A percentile compares a stretch with the other conserved stretches of the same genome.
These are phyloP conservation scores for Apeira syringaria DNA, from an alignment of 2,888 invertebrate genomes.

Conservation along the genomic window DNA sequence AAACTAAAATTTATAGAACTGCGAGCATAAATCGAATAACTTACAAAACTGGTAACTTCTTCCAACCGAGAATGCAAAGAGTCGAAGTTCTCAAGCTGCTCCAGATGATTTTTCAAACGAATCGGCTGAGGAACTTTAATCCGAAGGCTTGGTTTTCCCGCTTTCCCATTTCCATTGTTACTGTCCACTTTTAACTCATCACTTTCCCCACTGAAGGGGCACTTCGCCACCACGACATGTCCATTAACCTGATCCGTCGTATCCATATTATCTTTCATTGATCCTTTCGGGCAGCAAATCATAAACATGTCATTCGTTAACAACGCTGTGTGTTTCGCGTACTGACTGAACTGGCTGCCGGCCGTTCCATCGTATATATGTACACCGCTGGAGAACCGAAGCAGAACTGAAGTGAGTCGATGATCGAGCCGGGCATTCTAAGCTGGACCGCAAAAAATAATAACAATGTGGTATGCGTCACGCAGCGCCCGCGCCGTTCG, in stretches of 20 bases:
- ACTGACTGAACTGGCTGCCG: constrained; percentile 44
- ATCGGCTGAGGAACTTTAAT: constrained; percentile 70
- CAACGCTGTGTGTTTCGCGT: constrained; percentile 33
- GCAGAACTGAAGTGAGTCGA: constrained; percentile 48
- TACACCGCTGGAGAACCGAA: constrained; percentile 51
- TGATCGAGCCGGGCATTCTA: constrained; percentile 46
- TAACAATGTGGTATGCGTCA: constrained; percentile 44
- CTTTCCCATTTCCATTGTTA: constrained; percentile 37
- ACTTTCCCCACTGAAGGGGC: constrained; percentile 63
- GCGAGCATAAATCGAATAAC: constrained; percentile 39
- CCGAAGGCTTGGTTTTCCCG: constrained; percentile 57
- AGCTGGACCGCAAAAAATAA: constrained; percentile 55
- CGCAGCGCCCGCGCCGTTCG: constrained; percentile 41
- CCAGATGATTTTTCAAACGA: constrained; percentile 58
- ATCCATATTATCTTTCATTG: constrained; percentile 44
- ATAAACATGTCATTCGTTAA: constrained; percentile 45
- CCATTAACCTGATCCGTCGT: constrained; percentile 57
- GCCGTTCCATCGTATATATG: constrained; percentile 64
- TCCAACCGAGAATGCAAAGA: constrained; percentile 59
- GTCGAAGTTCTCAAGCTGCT: constrained; percentile 58
- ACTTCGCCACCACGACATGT: constrained; percentile 40
- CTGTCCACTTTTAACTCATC: constrained; percentile 44
- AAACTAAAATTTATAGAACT: too few species aligned
- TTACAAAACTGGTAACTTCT: constrained; percentile 58
- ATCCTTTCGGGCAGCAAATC: constrained; percentile 42